Base-by-base conservation (phyloP, 92 coral and sea anemone genomes). In the Pocillopora meandrina region DNA sequence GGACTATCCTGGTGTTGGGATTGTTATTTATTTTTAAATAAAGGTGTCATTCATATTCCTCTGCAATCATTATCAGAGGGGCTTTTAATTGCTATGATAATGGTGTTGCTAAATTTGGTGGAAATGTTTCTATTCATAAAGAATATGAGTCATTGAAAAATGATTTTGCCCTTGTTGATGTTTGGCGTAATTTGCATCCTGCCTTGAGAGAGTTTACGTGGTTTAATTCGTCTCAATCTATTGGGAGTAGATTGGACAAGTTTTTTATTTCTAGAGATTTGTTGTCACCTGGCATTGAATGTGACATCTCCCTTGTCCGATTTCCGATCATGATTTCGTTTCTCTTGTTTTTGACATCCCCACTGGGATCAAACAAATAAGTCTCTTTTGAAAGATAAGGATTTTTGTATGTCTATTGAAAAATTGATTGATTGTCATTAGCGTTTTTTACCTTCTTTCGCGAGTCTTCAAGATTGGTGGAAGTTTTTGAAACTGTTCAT, bases 111-210 rank as follows among this genome's bases (percentile, higher is more conserved):
- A 65, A 65, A 21, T 65, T 65, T 23, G 71, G 71, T 35, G 71
- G 71, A 17, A 65, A 65, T 7, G 36, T 65, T 4, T 65, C 71
- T 65, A 19, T 52, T 56, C 42, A 56, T 56, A 14, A 12, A 0
- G 77, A 55, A 52, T n/a, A 15, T 1, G 35, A n/a, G 1, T 0
- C 1, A 1, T 26, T 26, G 1, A 26, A 26, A 26, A 26, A 26
- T 26, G 31, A 26, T 26, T 55, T 73, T 18, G 19, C 15, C 19
- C 21, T 90, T 1, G 35, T 26, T 12, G 90, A 82, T 74, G 74
- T 78, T 15, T 90, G 90, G 92, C 67, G 90, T 12, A 56, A 20
- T 2, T 0, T 18, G 9, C 78, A 74, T 12, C 65, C 78, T 5
- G 0, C 3, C 3, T 2, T 13, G 4, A 62, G 64, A 1, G 78